These are phyloP conservation scores for Digitonthophagus gazella DNA, from an alignment of 2,888 invertebrate genomes.

Conservation along the genomic window DNA sequence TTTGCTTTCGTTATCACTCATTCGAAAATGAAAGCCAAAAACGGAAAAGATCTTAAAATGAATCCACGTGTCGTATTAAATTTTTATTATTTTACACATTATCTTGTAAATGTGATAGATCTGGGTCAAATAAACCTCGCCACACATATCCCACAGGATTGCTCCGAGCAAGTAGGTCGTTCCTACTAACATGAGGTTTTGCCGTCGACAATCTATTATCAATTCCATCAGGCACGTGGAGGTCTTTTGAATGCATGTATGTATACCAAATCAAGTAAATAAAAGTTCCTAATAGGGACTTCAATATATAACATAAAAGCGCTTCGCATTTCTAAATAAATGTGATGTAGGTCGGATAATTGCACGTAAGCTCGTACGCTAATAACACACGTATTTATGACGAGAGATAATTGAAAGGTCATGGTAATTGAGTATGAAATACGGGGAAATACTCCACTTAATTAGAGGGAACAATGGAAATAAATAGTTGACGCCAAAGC, in stretches of 20 bases:
- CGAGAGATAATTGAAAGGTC: neutral
- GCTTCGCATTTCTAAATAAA: neutral
- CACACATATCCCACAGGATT: neutral
- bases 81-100: neutral
- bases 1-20: neutral
- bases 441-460: neutral
- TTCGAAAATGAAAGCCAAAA: no score
- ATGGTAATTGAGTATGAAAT: neutral
- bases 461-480: neutral
- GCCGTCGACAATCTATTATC: neutral
- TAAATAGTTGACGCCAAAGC: no score
- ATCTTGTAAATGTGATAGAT: neutral
- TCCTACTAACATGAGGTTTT: neutral
- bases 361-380: neutral
- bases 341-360: no score
- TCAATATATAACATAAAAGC: neutral
- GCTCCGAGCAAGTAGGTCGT: neutral
- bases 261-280: neutral
- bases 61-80: neutral
- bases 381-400: neutral
- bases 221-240: neutral
- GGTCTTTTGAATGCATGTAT: neutral
- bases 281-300: neutral
- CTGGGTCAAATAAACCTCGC: neutral
- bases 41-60: neutral